Conservation (phyloP, 2,113 vertebrate genomes). For the Sitta europaea region DNA sequence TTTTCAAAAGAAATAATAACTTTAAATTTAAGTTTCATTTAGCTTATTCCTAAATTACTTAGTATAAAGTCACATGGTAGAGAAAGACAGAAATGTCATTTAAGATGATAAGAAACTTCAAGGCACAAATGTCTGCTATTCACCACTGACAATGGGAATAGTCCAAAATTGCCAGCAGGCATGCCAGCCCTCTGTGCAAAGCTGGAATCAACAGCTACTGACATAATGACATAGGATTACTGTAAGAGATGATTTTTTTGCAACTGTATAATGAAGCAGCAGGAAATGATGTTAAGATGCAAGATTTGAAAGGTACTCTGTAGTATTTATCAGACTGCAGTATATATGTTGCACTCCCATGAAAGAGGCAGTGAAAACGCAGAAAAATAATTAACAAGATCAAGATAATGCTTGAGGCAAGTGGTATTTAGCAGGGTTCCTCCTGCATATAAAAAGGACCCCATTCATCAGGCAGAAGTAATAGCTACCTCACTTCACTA, state of each 20-base stretch:
- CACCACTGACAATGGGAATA: neutral
- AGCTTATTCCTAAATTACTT: neutral
- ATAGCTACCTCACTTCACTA: neutral
- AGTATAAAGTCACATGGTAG: neutral
- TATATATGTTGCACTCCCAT: neutral
- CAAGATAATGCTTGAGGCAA: neutral
- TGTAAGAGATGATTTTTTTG: neutral
- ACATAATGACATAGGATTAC: neutral
- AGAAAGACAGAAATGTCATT: neutral
- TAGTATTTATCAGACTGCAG: neutral
- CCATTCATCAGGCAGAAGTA: neutral
- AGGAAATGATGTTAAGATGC: neutral
- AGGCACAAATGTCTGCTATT: neutral
- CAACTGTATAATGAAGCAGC: neutral
- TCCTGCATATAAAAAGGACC: neutral
- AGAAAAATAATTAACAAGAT: neutral
- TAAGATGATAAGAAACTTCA: neutral
- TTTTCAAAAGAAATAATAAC: neutral
- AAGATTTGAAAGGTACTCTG: neutral
- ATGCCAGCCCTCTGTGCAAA: neutral
- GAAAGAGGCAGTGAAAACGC: neutral
- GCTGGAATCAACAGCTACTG: neutral
- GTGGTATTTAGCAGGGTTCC: neutral
- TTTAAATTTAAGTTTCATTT: neutral
- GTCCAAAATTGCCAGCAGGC: neutral